Percentiles rank a stretch among this genome's conserved stretches.
Conservation (phyloP, 2,797 vertebrate species). For the Eulemur rubriventer region DNA sequence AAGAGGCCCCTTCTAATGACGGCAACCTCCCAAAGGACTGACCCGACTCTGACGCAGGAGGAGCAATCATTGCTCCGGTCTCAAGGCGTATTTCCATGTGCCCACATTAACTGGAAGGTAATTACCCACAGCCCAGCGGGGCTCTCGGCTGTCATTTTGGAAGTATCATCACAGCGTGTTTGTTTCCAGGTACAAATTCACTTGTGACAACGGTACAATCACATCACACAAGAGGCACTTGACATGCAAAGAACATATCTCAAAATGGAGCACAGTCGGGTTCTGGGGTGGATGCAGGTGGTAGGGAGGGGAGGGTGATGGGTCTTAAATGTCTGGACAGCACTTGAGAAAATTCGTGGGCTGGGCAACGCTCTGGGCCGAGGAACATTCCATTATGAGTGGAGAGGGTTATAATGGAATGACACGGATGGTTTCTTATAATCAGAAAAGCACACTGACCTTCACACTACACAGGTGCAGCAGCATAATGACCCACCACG, state of each 20-base stretch:
- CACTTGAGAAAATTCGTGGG: constrained; percentile 65
- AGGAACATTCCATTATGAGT: constrained; percentile 90
- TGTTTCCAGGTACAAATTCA: constrained; percentile 59
- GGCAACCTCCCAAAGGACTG: not conserved
- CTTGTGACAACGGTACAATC: constrained; percentile 52
- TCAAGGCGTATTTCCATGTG: not conserved
- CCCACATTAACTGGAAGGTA: not conserved
- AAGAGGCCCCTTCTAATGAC: not conserved
- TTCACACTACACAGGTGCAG: constrained; percentile 99
- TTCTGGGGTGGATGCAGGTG: constrained; percentile 49
- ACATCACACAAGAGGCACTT: constrained; percentile 61
- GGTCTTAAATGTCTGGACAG: constrained; percentile 71
- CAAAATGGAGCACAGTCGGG: constrained; percentile 52
- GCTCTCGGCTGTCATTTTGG: not conserved
- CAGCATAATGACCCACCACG: constrained; percentile 98
- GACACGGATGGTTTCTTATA: constrained; percentile 88
- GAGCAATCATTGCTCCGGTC: not conserved
- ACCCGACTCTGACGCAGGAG: not conserved
- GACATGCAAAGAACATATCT: constrained; percentile 77
- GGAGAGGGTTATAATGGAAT: constrained; percentile 89
- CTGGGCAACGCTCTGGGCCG: constrained; percentile 73
- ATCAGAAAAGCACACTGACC: constrained; percentile 96
- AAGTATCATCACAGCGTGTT: not conserved
- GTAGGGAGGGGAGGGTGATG: constrained; percentile 44
- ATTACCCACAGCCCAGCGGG: not conserved